Evolutionary conservation across 2,113 vertebrate species (phyloP).

Genomic region (Rhea americana): DNA sequence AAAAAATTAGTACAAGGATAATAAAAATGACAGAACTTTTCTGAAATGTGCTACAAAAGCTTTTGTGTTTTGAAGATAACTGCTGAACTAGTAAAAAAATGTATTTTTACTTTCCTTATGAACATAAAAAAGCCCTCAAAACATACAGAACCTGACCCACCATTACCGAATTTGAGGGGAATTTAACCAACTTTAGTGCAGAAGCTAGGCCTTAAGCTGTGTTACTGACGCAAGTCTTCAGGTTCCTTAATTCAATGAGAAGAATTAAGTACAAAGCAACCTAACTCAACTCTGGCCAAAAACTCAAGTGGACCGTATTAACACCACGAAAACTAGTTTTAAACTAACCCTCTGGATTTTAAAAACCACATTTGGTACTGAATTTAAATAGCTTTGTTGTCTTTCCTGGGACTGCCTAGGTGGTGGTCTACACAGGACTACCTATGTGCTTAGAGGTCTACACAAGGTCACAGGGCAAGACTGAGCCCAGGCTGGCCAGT

Average conservation of each 20-base stretch:
- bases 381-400: neutral
- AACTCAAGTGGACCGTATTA: neutral
- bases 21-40: neutral
- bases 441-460: neutral
- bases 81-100: conserved; percentile 7
- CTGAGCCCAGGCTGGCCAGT: neutral
- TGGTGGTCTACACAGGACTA: neutral
- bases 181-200: neutral
- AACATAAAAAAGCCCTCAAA: neutral
- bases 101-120: conserved; percentile 6
- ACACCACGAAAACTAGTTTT: neutral
- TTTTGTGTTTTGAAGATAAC: conserved; percentile 8
- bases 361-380: neutral
- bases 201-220: neutral
- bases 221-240: neutral
- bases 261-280: neutral
- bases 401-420: neutral
- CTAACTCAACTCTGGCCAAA: neutral
- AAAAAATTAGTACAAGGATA: neutral
- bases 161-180: neutral
- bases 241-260: neutral
- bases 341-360: neutral
- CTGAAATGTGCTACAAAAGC: conserved; percentile 30
- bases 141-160: neutral
- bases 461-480: neutral